phyloP scores from a whole-genome alignment of 2,888 invertebrate species.

The Pammene fasciana region DNA sequence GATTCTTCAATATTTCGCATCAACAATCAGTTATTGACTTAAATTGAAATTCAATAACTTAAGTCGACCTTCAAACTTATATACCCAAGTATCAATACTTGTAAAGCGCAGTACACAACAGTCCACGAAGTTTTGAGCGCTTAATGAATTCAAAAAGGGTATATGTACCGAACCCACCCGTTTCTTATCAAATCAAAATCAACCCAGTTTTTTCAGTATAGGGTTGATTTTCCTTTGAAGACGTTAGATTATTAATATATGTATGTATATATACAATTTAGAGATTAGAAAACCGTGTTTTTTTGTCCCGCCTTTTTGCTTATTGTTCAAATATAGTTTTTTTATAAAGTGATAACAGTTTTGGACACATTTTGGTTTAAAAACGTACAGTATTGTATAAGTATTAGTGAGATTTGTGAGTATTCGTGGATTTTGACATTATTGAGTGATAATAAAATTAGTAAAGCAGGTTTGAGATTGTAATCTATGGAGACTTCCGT shows the following conservation, averaged over 20 bases:
- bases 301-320: conserved; percentile 53
- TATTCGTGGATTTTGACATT: not conserved
- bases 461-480: no score
- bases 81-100: conserved; percentile 63
- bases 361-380: conserved; percentile 16
- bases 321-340: conserved; percentile 55
- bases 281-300: conserved; percentile 76
- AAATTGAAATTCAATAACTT: conserved; percentile 8
- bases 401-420: no score
- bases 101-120: conserved; percentile 54
- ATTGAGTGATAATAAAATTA: no score
- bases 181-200: conserved; percentile 45
- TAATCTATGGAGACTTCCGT: no score
- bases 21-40: not conserved
- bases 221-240: conserved; percentile 47
- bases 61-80: conserved; percentile 41
- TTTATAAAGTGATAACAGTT: conserved; percentile 45
- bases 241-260: conserved; percentile 72
- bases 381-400: not conserved
- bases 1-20: not conserved
- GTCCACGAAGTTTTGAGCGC: conserved; percentile 73
- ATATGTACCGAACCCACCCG: conserved; percentile 55
- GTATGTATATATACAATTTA: conserved; percentile 73
- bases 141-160: conserved; percentile 58
- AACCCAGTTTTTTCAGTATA: conserved; percentile 42